Base-by-base conservation (phyloP, 2,797 vertebrate genomes). In the Catostomus latipinnis region DNA sequence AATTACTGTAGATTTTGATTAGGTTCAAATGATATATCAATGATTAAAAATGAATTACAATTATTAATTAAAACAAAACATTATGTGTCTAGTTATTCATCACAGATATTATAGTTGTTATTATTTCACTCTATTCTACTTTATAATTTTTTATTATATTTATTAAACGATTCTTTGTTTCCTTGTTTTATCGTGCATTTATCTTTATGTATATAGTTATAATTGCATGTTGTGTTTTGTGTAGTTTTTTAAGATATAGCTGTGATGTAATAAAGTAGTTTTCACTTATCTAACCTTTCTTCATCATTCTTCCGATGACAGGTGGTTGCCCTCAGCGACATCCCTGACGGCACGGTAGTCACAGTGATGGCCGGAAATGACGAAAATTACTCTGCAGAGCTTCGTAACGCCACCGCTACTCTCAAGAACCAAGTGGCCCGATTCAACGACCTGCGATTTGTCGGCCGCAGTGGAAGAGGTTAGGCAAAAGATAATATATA, bases 311-410 rank as follows among this genome's bases (percentile, higher is more conserved):
- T 49, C 54, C 43, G 0, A 66, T 49, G n/a, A 18, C 71, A 99
- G 98, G 96, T 99, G 88, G 97, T 98, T 78, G 94, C 95, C 1
- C 87, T 99, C 50, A 97, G 98, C 1, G 97, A 98, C 0, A 95
- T 98, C 68, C 95, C 97, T 0, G 97, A 98, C 0, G 98, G 98
- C 13, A 99, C 97, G 0, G 84, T 99, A 90, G 98, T 99, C 71
- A 99, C 97, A 0, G 97, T 99, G 85, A 98, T 99, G 96, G 97
- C 98, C 0, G 98, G 97, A 71, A 99, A 99, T 0, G 97, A 99
- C 1, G 98, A 99, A 87, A 99, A 99, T 89, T 99, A 96, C 84
- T 98, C 98, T 0, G 98, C 97, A 0, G 98, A 99, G 86, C 96
- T 99, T 8, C 93, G 98, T 74, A 99, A 99, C 0, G 97, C 97